Percentiles rank a stretch among this genome's conserved stretches.
These are phyloP conservation scores for Danio kyathit DNA, from an alignment of 2,797 vertebrate species.

Conservation along the genomic window DNA sequence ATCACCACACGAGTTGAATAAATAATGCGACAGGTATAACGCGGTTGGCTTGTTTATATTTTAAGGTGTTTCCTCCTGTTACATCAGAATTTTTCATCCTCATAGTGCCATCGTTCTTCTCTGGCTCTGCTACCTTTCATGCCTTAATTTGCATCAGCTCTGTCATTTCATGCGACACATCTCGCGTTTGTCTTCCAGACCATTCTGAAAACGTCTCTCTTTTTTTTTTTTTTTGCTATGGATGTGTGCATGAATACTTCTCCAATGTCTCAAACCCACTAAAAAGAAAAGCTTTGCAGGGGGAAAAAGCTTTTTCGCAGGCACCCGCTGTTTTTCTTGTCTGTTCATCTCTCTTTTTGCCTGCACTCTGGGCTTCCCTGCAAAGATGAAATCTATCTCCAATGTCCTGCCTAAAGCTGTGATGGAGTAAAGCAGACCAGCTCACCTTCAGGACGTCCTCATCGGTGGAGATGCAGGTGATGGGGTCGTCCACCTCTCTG, in stretches of 20 bases:
- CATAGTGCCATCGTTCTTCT: conserved; percentile 17
- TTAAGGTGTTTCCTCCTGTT: conserved; percentile 28
- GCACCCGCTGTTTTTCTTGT: conserved; percentile 5
- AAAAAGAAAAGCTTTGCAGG: not conserved
- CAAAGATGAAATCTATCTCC: not conserved
- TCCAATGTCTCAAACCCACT: conserved; percentile 4
- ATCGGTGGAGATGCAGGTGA: conserved; percentile 79
- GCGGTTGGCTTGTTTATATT: conserved; percentile 9
- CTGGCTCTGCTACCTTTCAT: conserved; percentile 21
- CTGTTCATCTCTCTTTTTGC: conserved; percentile 22
- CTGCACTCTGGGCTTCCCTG: conserved; percentile 3
- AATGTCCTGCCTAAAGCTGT: not conserved
- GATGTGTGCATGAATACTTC: conserved; percentile 10
- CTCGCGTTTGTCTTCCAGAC: conserved; percentile 3
- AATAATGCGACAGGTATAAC: not conserved
- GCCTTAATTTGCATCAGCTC: conserved; percentile 12
- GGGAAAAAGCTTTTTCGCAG: not conserved
- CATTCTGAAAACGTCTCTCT: not conserved
- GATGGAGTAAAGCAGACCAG: not conserved
- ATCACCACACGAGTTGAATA: not conserved
- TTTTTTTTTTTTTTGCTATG: not conserved
- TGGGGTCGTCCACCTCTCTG: conserved; percentile 76
- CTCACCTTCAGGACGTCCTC: conserved; percentile 80
- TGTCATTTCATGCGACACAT: conserved; percentile 21
- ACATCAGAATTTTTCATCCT: conserved; percentile 33